Percentiles rank a stretch among this genome's conserved stretches.
phyloP scores from a whole-genome alignment of 2,113 vertebrate species.

The Phaethornis superciliosus region DNA sequence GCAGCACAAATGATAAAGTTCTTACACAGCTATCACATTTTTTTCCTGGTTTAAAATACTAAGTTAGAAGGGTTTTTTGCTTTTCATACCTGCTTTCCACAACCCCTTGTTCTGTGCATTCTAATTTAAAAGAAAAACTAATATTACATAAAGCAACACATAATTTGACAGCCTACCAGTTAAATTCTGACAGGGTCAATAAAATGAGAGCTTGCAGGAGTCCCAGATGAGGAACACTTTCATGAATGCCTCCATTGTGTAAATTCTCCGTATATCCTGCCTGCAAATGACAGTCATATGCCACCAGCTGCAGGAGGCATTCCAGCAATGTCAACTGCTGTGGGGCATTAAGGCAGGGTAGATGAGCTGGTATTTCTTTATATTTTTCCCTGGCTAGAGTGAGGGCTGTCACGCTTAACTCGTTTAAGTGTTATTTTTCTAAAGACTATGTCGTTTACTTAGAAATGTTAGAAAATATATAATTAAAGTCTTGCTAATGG shows the following conservation, averaged over 20 bases:
- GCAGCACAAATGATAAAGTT: not conserved
- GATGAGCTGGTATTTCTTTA: conserved; percentile 71
- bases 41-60: not conserved
- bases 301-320: conserved; percentile 83
- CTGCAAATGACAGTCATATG: conserved; percentile 77
- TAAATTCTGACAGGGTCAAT: conserved; percentile 72
- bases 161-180: conserved; percentile 64
- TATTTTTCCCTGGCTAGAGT: conserved; percentile 72
- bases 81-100: conserved; percentile 22
- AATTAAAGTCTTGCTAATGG: conserved; percentile 67
- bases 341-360: conserved; percentile 65
- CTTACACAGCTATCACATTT: not conserved
- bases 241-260: conserved; percentile 66
- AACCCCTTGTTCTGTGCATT: not conserved
- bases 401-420: conserved; percentile 71
- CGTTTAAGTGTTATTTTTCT: conserved; percentile 49
- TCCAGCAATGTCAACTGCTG: conserved; percentile 75
- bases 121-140: conserved; percentile 69
- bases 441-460: conserved; percentile 23
- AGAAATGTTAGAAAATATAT: conserved; percentile 58
- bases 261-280: conserved; percentile 61
- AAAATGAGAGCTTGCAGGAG: conserved; percentile 68
- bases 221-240: conserved; percentile 60
- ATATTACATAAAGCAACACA: conserved; percentile 66
- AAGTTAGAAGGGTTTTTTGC: not conserved